phyloP scores from a whole-genome alignment of 2,797 vertebrate genomes.

The Ciconia nigra region DNA sequence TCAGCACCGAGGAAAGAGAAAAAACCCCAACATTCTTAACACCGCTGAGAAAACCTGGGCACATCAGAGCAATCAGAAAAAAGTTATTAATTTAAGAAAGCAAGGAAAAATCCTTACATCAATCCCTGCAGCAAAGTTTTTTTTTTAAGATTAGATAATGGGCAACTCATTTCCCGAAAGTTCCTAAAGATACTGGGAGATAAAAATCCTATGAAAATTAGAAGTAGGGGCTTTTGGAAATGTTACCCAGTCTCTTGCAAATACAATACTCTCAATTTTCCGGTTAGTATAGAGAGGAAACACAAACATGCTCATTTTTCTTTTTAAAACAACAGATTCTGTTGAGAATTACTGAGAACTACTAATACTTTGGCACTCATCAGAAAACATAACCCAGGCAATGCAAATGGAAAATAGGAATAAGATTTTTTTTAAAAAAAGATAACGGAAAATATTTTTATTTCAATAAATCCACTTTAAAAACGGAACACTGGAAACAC shows the following conservation, averaged over 20 bases:
- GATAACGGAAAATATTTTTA: not conserved
- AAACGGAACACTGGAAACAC: not conserved
- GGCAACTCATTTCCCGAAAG: not conserved
- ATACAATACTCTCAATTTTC: not conserved
- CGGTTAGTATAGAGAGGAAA: not conserved
- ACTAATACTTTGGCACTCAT: not conserved
- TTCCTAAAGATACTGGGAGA: not conserved
- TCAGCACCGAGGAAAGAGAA: not conserved
- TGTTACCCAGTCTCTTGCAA: not conserved
- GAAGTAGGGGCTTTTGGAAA: not conserved
- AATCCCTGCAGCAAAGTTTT: not conserved
- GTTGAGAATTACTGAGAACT: not conserved
- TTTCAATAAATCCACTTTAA: not conserved
- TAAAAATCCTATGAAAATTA: not conserved
- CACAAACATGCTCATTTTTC: not conserved
- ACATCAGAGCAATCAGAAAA: not conserved
- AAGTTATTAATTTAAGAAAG: not conserved
- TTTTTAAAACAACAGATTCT: not conserved
- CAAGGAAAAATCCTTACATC: not conserved
- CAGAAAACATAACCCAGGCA: not conserved
- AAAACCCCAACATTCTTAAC: rapidly evolving
- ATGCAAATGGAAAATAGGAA: not conserved
- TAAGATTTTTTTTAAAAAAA: not conserved
- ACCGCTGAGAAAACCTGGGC: not conserved
- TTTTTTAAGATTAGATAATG: not conserved